Percentiles rank a stretch among this genome's conserved stretches.
Evolutionary conservation across 2,113 vertebrate species (phyloP).

Genomic region (Caloenas nicobarica): DNA sequence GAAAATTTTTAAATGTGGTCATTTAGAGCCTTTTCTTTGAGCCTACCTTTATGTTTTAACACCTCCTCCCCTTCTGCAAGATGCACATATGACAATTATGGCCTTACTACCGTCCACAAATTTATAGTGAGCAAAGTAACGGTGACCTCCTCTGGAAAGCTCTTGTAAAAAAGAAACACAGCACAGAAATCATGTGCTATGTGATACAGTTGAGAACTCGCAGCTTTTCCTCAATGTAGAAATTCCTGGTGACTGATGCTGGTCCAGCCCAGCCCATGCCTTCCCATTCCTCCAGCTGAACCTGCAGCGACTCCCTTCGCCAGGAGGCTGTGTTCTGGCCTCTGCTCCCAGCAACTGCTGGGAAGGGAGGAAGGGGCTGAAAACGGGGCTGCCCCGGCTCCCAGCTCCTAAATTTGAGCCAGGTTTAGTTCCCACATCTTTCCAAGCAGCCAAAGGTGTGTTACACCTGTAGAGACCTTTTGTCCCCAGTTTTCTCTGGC

Average conservation of each 20-base stretch:
- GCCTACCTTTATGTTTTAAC: background rate
- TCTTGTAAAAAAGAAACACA: background rate
- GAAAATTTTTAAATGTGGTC: background rate
- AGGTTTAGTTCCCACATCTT: background rate
- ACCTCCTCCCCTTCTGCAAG: background rate
- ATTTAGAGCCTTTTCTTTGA: background rate
- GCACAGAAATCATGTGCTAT: background rate
- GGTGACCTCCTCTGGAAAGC: background rate
- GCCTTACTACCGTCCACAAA: background rate
- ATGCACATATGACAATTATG: background rate
- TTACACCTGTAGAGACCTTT: background rate
- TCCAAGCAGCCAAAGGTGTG: fast-evolving
- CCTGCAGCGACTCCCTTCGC: background rate
- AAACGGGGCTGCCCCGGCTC: background rate
- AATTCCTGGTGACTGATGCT: background rate
- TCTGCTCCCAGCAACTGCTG: background rate
- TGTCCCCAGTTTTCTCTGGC: background rate
- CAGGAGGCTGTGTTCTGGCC: background rate
- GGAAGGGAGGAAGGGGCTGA: background rate
- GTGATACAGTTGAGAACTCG: background rate
- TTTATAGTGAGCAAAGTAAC: background rate
- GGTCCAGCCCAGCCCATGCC: background rate
- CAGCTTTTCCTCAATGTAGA: background rate
- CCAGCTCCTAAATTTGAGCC: background rate
- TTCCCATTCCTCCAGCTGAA: background rate